A percentile compares a stretch with the other conserved stretches of the same genome.
Evolutionary conservation across 2,113 vertebrate genomes (phyloP).

Genomic region (Tretioscincus oriximinensis): DNA sequence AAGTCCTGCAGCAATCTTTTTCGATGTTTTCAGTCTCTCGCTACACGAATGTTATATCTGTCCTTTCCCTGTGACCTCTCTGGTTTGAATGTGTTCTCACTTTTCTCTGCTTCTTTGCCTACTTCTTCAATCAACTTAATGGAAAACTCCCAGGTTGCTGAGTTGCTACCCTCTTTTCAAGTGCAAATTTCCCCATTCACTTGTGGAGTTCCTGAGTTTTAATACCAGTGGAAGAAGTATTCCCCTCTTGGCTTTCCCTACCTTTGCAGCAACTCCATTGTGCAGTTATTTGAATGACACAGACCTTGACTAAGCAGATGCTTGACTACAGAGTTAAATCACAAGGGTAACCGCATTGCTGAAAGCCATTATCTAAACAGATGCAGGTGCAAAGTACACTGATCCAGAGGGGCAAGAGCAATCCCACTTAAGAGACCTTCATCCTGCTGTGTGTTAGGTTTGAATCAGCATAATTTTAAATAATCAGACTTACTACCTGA

Average conservation of each 20-base stretch:
- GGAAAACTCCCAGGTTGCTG: neutral
- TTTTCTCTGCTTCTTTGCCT: neutral
- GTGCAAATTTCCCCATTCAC: neutral
- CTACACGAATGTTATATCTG: neutral
- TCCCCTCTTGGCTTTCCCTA: neutral
- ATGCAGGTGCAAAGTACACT: neutral
- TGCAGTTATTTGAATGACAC: conserved; percentile 10
- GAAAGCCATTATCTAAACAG: conserved; percentile 34
- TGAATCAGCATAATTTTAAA: conserved; percentile 30
- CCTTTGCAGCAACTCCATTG: neutral
- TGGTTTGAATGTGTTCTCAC: neutral
- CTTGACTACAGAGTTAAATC: conserved; percentile 21
- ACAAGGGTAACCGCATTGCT: conserved; percentile 15
- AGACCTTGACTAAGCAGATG: conserved; percentile 26
- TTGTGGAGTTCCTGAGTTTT: neutral
- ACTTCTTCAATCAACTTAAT: neutral
- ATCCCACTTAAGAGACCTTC: conserved; percentile 20
- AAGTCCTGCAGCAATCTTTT: neutral
- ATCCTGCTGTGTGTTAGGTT: neutral
- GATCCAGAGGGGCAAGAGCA: neutral
- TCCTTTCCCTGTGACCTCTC: neutral
- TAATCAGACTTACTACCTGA: neutral
- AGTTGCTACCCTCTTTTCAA: neutral
- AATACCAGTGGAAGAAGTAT: neutral
- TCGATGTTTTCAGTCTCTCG: neutral